These are phyloP conservation scores for Drosophila takahashii DNA, from an alignment of 1,140 invertebrate species.

Conservation along the genomic window DNA sequence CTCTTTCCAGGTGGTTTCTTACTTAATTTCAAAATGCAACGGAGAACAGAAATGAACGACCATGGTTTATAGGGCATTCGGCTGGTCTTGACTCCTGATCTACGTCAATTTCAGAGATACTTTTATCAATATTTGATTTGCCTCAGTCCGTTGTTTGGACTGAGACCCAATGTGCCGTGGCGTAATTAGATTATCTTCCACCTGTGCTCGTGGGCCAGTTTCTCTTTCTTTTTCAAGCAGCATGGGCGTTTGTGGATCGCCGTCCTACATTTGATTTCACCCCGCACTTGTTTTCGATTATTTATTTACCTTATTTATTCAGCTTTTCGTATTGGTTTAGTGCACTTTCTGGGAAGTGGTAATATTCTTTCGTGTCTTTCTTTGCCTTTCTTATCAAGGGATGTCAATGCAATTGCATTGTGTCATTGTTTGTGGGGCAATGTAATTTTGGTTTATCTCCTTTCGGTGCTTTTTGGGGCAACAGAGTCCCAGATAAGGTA, in stretches of 20 bases:
- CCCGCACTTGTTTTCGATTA: slow-evolving; percentile 44
- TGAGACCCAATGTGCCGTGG: slow-evolving; percentile 20
- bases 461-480: slow-evolving; percentile 44
- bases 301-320: slow-evolving; percentile 59
- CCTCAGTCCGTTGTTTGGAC: slow-evolving; percentile 6
- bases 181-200: slow-evolving; percentile 74
- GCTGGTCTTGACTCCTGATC: neutral
- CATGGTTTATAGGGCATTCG: neutral
- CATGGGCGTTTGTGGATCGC: slow-evolving; percentile 33
- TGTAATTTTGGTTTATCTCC: slow-evolving; percentile 56
- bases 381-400: slow-evolving; percentile 39
- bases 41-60: no score
- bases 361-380: slow-evolving; percentile 14
- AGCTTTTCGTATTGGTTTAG: slow-evolving; percentile 47
- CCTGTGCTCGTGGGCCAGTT: slow-evolving; percentile 39
- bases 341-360: slow-evolving; percentile 35
- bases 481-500: slow-evolving; percentile 48
- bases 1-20: no score
- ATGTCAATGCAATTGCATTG: slow-evolving; percentile 72
- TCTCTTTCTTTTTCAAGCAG: slow-evolving; percentile 21
- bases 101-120: slow-evolving; percentile 8
- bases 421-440: slow-evolving; percentile 45
- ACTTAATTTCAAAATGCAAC: no score
- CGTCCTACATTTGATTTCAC: slow-evolving; percentile 33
- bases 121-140: slow-evolving; percentile 64